Base-by-base conservation (phyloP, 2,797 vertebrate genomes). In the Morus bassanus region DNA sequence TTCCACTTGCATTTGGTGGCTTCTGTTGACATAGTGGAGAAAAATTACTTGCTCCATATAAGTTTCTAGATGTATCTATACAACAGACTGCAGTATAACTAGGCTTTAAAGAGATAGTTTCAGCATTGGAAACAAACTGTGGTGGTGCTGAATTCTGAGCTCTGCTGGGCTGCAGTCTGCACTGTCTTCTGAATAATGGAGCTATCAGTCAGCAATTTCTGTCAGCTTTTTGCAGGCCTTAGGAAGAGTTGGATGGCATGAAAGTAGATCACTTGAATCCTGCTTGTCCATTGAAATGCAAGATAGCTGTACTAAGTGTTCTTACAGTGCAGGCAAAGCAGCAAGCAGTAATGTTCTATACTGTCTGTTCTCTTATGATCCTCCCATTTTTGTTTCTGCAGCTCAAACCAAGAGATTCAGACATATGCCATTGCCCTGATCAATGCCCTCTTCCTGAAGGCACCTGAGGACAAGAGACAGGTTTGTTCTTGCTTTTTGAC, bases 391-490 rank as follows among this genome's bases (percentile, higher is more conserved):
- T 88, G 50, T 77, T 95, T 82, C 95, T 97, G 95, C 98, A 99
- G 99, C 96, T 99, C 99, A 94, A 99, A 99, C 98, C 99, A 99
- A 98, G 99, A 99, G 98, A 99, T 99, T 97, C 99, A 99, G 98
- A 99, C 99, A 2, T 99, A 99, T 8, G 99, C 99, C 96, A 99
- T 99, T 54, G 99, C 99, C 54, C 98, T 99, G 96, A 99, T 99
- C 97, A 99, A 99, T 7, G 99, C 99, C 53, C 98, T 99, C 76
- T 99, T 99, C 97, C 98, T 99, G 97, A 99, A 99, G 97, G 99
- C 99, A 16, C 99, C 99, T 3, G 99, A 99, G 97, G 99, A 99
- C 97, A 98, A 99, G 92, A 98, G 99, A 92, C 99, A 99, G 99
- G 99, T 99, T 94, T 95, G 98, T 98, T 83, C 61, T 75, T 87